phyloP scores from a whole-genome alignment of 2,797 vertebrate genomes.

The Sebastes hubbsi region DNA sequence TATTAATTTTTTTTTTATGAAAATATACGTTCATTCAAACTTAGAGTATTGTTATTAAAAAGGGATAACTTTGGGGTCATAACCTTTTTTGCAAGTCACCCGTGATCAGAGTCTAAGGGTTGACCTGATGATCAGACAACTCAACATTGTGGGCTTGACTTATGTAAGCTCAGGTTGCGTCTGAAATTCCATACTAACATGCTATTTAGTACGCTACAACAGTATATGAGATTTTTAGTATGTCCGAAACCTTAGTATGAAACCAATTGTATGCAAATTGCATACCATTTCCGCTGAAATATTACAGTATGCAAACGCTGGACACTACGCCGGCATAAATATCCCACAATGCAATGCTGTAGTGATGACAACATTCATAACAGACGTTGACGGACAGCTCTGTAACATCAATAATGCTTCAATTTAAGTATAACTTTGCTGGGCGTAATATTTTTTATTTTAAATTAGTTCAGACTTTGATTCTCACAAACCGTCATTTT shows the following conservation, averaged over 20 bases:
- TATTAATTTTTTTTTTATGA: not conserved
- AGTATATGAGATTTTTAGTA: too few species aligned
- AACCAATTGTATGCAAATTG: too few species aligned
- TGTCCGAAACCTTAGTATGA: too few species aligned
- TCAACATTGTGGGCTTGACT: not conserved
- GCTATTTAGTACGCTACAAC: too few species aligned
- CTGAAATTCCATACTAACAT: not conserved
- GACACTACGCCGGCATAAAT: too few species aligned
- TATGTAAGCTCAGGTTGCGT: not conserved
- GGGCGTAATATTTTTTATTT: not conserved
- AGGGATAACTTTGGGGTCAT: not conserved
- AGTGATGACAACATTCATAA: too few species aligned
- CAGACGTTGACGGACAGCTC: too few species aligned
- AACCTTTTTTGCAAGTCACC: not conserved
- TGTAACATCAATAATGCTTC: not conserved
- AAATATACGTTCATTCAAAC: not conserved
- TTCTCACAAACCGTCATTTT: not conserved
- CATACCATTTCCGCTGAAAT: too few species aligned
- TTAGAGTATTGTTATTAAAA: not conserved
- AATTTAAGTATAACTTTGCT: not conserved
- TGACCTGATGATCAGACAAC: not conserved
- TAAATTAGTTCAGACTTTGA: not conserved
- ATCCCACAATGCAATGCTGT: too few species aligned
- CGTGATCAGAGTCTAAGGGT: not conserved
- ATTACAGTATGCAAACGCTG: too few species aligned